These are phyloP conservation scores for Xiphophorus couchianus DNA, from an alignment of 2,113 vertebrate genomes.

Conservation along the genomic window DNA sequence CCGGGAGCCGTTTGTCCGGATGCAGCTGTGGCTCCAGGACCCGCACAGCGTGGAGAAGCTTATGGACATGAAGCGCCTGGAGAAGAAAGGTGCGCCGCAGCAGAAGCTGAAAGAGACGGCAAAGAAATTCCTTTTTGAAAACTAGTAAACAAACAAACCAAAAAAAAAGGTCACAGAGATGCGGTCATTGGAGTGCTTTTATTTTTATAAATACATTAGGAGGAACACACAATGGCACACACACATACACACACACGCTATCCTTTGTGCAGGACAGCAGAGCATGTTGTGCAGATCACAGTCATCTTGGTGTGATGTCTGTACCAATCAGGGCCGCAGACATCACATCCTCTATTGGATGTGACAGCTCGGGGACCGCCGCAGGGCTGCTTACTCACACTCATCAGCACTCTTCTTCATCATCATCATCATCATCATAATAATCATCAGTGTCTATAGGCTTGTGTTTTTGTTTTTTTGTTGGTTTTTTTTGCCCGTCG, in stretches of 20 bases:
- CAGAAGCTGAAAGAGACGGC: background rate
- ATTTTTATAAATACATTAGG: slow-evolving; percentile 35
- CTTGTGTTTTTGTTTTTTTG: slow-evolving; percentile 44
- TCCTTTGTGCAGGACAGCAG: slow-evolving; percentile 74
- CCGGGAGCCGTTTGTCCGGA: slow-evolving; percentile 77
- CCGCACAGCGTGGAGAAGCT: slow-evolving; percentile 96
- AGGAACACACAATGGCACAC: slow-evolving; percentile 34
- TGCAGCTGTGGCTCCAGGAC: slow-evolving; percentile 92
- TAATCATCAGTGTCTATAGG: slow-evolving; percentile 74
- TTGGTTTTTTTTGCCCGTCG: slow-evolving; percentile 13
- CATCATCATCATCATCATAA: slow-evolving; percentile 72
- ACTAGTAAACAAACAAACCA: background rate
- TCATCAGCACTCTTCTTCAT: slow-evolving; percentile 79
- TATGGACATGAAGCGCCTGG: slow-evolving; percentile 96
- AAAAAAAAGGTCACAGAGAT: slow-evolving; percentile 21
- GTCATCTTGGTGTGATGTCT: slow-evolving; percentile 76
- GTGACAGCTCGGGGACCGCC: slow-evolving; percentile 76
- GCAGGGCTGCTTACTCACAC: slow-evolving; percentile 77
- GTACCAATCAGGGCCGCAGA: slow-evolving; percentile 74
- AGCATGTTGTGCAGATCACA: slow-evolving; percentile 79
- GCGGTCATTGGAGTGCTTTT: slow-evolving; percentile 13
- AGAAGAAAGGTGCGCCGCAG: slow-evolving; percentile 91
- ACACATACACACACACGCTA: slow-evolving; percentile 51
- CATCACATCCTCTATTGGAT: slow-evolving; percentile 74
- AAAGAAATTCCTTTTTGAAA: background rate